Conservation (phyloP, 2,888 invertebrate species). For the Drosophila buzzatii region DNA sequence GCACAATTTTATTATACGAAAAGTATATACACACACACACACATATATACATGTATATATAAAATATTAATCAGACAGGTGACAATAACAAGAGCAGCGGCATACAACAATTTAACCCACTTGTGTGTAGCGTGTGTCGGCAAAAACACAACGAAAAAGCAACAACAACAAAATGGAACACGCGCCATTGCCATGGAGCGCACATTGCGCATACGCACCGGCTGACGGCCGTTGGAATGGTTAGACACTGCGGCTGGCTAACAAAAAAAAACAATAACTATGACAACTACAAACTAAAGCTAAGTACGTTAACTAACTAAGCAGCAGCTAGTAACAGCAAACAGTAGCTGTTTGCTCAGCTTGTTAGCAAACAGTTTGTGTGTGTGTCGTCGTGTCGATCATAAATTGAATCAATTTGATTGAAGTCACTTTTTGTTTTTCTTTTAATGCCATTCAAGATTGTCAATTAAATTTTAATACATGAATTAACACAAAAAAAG, state of each 20-base stretch:
- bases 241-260: slow-evolving; percentile 18
- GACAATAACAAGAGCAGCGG: slow-evolving; percentile 72
- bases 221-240: slow-evolving; percentile 60
- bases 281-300: slow-evolving; percentile 23
- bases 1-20: slow-evolving; percentile 55
- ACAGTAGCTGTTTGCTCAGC: no score
- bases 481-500: not conserved
- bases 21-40: slow-evolving; percentile 20
- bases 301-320: slow-evolving; percentile 56
- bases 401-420: slow-evolving; percentile 51
- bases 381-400: slow-evolving; percentile 10
- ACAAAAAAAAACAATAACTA: not conserved
- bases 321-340: slow-evolving; percentile 9
- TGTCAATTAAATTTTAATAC: slow-evolving; percentile 12
- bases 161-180: slow-evolving; percentile 54
- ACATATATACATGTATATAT: slow-evolving; percentile 14
- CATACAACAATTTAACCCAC: slow-evolving; percentile 42
- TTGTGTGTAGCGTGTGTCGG: slow-evolving; percentile 59
- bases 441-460: not conserved
- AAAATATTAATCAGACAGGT: slow-evolving; percentile 78
- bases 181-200: slow-evolving; percentile 58
- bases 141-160: slow-evolving; percentile 16
- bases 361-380: not conserved
- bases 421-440: slow-evolving; percentile 23
- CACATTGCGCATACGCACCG: slow-evolving; percentile 71